Base-by-base conservation (phyloP, 2,797 vertebrate genomes). In the Sebastes oblongus region DNA sequence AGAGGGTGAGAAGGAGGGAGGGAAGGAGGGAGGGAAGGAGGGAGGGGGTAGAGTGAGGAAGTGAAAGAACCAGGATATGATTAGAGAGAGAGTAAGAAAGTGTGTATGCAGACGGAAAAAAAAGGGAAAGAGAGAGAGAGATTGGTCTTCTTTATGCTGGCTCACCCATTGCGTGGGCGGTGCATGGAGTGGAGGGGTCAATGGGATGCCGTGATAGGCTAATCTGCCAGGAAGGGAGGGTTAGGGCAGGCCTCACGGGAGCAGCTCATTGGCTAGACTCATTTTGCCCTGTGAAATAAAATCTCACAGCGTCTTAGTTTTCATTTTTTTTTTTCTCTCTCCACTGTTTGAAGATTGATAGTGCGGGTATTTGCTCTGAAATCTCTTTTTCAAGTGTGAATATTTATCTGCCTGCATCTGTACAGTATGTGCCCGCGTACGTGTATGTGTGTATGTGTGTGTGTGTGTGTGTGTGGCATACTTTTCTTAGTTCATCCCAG, bases 221-320 rank as follows among this genome's bases (percentile, higher is more conserved):
- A 93, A 94, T 94, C 92, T 92, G 87, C 89, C 86, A 90, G 90
- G 89, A 92, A 91, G 90, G 91, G 92, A 89, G 90, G 91, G 91
- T 88, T 83, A 90, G 85, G 82, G 89, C 90, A 86, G 78, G 86
- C 87, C 94, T 89, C 90, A 14, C 5, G 91, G 89, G 92, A 92
- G 87, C 87, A 83, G 85, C 90, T 92, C 87, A 93, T 93, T 92
- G 92, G 91, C 89, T 92, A 80, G 75, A 86, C 85, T 89, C 77
- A 86, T 91, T 92, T 87, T 87, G 90, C 88, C 86, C 91, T 84
- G 74, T 85, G 87, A 93, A 93, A 93, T 90, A 86, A 93, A 92
- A 92, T 89, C 85, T 90, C 80, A 86, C 87, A 11, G 77, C 27
- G 60, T 80, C 82, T 87, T 91, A 90, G 72, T 85, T 91, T 87